phyloP scores from a whole-genome alignment of 2,888 invertebrate species.

The Doris montereyensis region DNA sequence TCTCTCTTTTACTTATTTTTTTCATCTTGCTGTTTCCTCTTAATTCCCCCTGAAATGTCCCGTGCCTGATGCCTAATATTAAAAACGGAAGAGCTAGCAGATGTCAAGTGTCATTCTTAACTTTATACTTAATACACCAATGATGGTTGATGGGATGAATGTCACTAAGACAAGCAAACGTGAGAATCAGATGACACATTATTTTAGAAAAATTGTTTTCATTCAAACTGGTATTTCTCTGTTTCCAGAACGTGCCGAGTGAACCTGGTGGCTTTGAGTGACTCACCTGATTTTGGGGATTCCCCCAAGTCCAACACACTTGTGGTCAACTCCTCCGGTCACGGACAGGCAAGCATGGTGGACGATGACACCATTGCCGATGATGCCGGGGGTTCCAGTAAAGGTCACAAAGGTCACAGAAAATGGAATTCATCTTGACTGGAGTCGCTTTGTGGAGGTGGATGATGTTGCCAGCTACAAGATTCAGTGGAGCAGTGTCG shows the following conservation, averaged over 20 bases:
- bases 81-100: no score
- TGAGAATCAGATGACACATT: no score
- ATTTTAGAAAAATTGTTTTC: no score
- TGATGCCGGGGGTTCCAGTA: slow-evolving; percentile 63
- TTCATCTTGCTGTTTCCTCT: no score
- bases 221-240: no score
- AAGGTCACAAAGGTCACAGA: slow-evolving; percentile 69
- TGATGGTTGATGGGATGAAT: no score
- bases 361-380: slow-evolving; percentile 52
- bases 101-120: no score
- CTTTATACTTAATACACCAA: no score
- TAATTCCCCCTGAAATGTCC: no score
- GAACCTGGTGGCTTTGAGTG: slow-evolving; percentile 67
- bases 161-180: no score
- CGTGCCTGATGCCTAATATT: no score
- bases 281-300: slow-evolving; percentile 60
- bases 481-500: slow-evolving; percentile 71
- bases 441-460: slow-evolving; percentile 65
- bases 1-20: no score
- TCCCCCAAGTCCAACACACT: slow-evolving; percentile 69
- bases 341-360: slow-evolving; percentile 47
- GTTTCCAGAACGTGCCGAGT: slow-evolving; percentile 69
- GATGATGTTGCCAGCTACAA: slow-evolving; percentile 66
- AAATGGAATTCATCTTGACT: slow-evolving; percentile 69
- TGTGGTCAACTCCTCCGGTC: slow-evolving; percentile 58